Percentiles rank a stretch among this genome's conserved stretches.
Evolutionary conservation across 2,113 vertebrate species (phyloP).

Genomic region (Mesitornis unicolor): DNA sequence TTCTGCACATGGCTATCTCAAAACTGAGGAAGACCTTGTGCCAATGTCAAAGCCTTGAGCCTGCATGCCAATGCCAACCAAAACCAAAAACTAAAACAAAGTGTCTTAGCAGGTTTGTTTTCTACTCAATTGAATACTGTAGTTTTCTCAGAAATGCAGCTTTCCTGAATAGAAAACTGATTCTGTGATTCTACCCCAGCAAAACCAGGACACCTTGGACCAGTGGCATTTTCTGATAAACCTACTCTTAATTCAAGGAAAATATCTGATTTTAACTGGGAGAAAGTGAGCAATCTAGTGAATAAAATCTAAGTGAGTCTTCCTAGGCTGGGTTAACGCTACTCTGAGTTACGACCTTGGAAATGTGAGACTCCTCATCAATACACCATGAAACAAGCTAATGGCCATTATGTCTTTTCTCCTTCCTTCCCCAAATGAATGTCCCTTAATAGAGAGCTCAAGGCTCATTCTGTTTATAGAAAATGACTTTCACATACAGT

Average conservation of each 20-base stretch:
- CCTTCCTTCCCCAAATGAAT: background rate
- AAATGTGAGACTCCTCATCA: conserved; percentile 1
- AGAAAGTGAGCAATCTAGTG: background rate
- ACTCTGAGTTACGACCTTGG: background rate
- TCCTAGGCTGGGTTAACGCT: background rate
- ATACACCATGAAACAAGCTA: conserved; percentile 2
- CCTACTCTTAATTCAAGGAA: background rate
- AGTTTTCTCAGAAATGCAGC: too few relatives aligned
- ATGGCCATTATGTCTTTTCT: background rate
- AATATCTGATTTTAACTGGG: background rate
- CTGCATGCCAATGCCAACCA: too few relatives aligned
- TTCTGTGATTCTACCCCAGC: too few relatives aligned
- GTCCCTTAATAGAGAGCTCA: conserved; percentile 1
- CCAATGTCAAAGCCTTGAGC: too few relatives aligned
- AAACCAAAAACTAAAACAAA: too few relatives aligned
- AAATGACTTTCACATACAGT: conserved; percentile 10
- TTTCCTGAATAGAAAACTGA: too few relatives aligned
- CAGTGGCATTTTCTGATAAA: background rate
- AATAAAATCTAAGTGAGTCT: background rate
- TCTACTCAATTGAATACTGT: too few relatives aligned
- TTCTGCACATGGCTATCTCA: too few relatives aligned
- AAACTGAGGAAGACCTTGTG: too few relatives aligned
- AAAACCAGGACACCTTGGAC: too few relatives aligned
- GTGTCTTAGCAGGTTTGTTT: too few relatives aligned
- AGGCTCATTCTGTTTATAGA: background rate